phyloP scores from a whole-genome alignment of 30 jellyfish, hydroid and myxozoan species.

The Aurelia aurita region DNA sequence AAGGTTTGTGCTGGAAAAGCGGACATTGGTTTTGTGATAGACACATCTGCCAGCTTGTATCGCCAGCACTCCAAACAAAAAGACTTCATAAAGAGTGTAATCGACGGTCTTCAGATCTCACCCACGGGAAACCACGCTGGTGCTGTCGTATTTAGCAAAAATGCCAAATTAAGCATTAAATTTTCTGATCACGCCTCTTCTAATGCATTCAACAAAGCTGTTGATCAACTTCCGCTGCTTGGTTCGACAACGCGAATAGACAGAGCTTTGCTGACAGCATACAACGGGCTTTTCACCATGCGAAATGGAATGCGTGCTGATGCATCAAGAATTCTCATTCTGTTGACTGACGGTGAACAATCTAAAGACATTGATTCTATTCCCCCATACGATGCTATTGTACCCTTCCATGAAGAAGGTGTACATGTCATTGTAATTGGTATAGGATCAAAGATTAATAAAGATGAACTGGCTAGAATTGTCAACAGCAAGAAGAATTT shows the following conservation, averaged over 20 bases:
- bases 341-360: constrained; percentile 54
- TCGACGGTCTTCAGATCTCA: not conserved
- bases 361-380: constrained; percentile 34
- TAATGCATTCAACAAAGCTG: constrained; percentile 31
- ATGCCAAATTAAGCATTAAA: constrained; percentile 22
- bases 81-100: not conserved
- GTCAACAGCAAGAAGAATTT: not conserved
- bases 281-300: constrained; percentile 32
- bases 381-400: constrained; percentile 16
- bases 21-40: constrained; percentile 39
- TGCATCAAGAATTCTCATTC: constrained; percentile 47
- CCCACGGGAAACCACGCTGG: constrained; percentile 41
- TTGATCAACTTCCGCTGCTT: constrained; percentile 32
- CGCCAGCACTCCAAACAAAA: not conserved
- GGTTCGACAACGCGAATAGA: constrained; percentile 46
- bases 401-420: constrained; percentile 32
- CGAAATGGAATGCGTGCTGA: constrained; percentile 52
- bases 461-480: not conserved
- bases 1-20: not conserved
- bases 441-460: not conserved
- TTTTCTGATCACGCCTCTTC: constrained; percentile 19
- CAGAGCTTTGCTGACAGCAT: constrained; percentile 44
- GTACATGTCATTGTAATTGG: constrained; percentile 21
- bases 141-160: constrained; percentile 24
- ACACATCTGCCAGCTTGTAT: constrained; percentile 44